Evolutionary conservation across 92 coral and sea anemone genomes (phyloP).

Genomic region (Phenganax subtilis): DNA sequence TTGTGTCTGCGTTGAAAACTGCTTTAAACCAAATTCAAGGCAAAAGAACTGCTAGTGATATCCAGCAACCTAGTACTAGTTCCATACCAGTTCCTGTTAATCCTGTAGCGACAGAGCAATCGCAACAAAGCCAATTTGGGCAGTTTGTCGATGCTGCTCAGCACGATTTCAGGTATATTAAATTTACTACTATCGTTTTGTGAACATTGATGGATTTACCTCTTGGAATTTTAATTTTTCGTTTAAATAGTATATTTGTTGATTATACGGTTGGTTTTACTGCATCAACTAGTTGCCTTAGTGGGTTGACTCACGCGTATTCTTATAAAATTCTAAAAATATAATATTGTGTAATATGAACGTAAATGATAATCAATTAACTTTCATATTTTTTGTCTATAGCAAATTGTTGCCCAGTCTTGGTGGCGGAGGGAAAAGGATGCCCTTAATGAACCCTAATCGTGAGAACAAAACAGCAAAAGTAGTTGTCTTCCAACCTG

Average conservation of each 20-base stretch:
- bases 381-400: background rate
- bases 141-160: background rate
- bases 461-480: background rate
- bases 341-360: too few relatives aligned
- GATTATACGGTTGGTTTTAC: too few relatives aligned
- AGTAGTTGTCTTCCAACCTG: slow-evolving; percentile 19
- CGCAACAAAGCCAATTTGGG: too few relatives aligned
- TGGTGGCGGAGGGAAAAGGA: background rate
- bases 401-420: background rate
- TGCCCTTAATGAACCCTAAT: background rate
- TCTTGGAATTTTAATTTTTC: too few relatives aligned
- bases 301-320: too few relatives aligned
- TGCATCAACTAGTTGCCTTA: too few relatives aligned
- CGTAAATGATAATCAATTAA: too few relatives aligned
- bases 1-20: background rate
- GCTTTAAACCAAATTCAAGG: background rate
- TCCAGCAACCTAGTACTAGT: background rate
- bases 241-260: too few relatives aligned
- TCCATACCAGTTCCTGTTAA: background rate
- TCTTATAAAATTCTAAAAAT: too few relatives aligned
- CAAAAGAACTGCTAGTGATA: background rate
- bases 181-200: too few relatives aligned
- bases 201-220: too few relatives aligned
- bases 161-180: background rate
- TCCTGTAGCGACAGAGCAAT: background rate